Base-by-base conservation (phyloP, 2,113 vertebrate species). In the Laticauda laticaudata region DNA sequence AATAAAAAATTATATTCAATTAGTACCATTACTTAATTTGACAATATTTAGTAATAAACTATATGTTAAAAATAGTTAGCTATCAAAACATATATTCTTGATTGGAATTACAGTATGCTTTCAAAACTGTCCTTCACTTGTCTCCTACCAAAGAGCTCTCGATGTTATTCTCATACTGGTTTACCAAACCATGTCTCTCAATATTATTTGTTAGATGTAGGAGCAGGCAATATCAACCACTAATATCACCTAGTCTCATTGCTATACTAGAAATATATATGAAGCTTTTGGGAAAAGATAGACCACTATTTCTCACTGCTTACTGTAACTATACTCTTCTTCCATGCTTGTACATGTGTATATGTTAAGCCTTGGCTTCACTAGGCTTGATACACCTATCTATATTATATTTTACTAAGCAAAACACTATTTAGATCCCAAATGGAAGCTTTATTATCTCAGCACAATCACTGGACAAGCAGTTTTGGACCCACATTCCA, bases 1-100 rank as follows among this genome's bases (percentile, higher is more conserved):
- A 45, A 91, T 15, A 0, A 18, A 90, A 53, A 5, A 9, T 0
- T 23, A 0, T 0, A 0, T 2, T 8, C 55, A 91, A 23, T 18
- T 90, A 87, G 59, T 89, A 29, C 0, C 23, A 15, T 87, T 64
- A 87, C 5, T 54, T 29, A 24, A 87, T 61, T 29, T 59, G 48
- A 29, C 45, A 88, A 64, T 21, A 3, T 87, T 87, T 86, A 86
- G 2, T 69, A 12, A 54, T 39, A 9, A 39, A n/a, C 34, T 34
- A 64, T 2, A 14, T 5, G 21, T 20, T 4, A 14, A 26, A 21
- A 92, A 55, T 69, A 14, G 12, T 20, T 61, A 23, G 23, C 39
- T 54, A 56, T 12, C 39, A 34, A 34, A 34, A 69, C 4, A 18
- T 34, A n/a, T n/a, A 64, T 5, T 64, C 61, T 64, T 64, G 61